A percentile compares a stretch with the other conserved stretches of the same genome.
Conservation (phyloP, 2,888 invertebrate species). For the Pogonocherus hispidulus region DNA sequence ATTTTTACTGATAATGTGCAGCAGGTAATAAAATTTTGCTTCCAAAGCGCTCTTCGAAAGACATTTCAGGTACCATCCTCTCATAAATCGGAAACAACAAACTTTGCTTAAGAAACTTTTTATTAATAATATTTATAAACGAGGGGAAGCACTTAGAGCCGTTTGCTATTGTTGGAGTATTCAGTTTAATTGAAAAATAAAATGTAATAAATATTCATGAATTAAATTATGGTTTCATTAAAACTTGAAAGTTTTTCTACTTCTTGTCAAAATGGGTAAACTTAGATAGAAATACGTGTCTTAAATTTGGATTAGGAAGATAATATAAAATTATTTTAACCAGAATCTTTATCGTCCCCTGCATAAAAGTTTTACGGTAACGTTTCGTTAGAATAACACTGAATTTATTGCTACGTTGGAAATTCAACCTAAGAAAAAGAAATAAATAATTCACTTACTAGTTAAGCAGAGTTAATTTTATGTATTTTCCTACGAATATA, state of each 20-base stretch:
- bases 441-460: no score
- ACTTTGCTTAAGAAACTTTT: neutral
- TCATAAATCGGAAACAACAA: neutral
- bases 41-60: no score
- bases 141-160: neutral
- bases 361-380: no score
- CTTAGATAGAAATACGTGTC: conserved; percentile 28
- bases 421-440: no score
- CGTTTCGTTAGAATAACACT: no score
- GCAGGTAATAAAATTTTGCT: no score
- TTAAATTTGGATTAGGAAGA: conserved; percentile 9
- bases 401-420: no score
- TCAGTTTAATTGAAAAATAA: conserved; percentile 22
- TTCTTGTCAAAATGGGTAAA: conserved; percentile 25
- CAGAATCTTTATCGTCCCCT: neutral
- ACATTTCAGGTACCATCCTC: neutral
- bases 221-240: conserved; percentile 19
- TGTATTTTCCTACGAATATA: no score
- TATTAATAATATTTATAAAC: neutral
- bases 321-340: conserved; percentile 3
- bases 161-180: neutral
- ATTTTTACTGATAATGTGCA: no score
- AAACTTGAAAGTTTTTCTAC: conserved; percentile 24
- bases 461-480: no score
- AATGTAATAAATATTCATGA: conserved; percentile 28